Evolutionary conservation across 1,140 invertebrate genomes (phyloP), one percentile per base, ranked within the genome.

Genomic region (Drosophila rhopaloa): DNA sequence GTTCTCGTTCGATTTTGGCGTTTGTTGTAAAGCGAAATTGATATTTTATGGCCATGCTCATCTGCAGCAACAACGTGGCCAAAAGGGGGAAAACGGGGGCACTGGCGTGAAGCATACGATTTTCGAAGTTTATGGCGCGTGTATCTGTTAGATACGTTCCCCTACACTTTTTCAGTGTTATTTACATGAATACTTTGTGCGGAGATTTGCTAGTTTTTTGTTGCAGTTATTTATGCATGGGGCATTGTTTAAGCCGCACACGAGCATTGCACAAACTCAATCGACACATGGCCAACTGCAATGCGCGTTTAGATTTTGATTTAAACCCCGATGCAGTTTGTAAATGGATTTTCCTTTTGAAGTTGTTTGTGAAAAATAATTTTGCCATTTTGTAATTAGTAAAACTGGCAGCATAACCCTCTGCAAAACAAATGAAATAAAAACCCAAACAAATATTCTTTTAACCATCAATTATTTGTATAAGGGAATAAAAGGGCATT

Each of bases 1-100:
- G 83, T 89, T 89, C 80, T 50, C 76, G 72, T 88, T 88, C 79
- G 83, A 83, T 89, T 88, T 88, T 89, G 83, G 84, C 76, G 84
- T 88, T 88, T 83, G 76, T 83, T 88, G 79, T 88, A 89, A 88
- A 82, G 78, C 80, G 77, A 88, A 88, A 88, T 89, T 88, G 84
- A 88, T 88, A 89, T 88, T 88, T 88, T 88, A 89, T 88, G 84
- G 77, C 84, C 76, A 63, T 78, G 73, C 85, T 88, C 84, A 89
- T 89, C 84, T 89, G 71, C 81, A 78, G 60, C 46, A 51, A 46
- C 38, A 29, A 14, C 44, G n/a, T 47, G 13, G 27, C 29, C 4
- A 13, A 24, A 35, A 0, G 37, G 16, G 50, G 7, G 11, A 11
- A 37, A 37, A 13, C n/a, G n/a, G 24, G 37, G 46, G 29, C n/a